Evolutionary conservation across 2,797 vertebrate species (phyloP).

Genomic region (Yasuhikotakia modesta): DNA sequence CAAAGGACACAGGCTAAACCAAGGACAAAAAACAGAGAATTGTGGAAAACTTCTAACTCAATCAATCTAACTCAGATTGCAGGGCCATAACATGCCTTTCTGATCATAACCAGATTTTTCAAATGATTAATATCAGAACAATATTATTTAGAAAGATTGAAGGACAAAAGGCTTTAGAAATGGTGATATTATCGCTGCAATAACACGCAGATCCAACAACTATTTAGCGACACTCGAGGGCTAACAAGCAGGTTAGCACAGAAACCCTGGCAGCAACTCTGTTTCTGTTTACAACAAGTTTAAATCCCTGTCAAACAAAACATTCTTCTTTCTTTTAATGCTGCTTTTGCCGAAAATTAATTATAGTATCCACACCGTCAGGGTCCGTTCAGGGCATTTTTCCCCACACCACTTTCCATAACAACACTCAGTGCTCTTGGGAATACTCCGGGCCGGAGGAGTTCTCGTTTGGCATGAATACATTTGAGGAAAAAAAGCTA

Average conservation of each 20-base stretch:
- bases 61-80: neutral
- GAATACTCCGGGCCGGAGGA: constrained; percentile 74
- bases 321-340: constrained; percentile 47
- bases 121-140: constrained; percentile 49
- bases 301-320: constrained; percentile 61
- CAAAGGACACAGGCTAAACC: constrained; percentile 2
- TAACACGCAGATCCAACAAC: constrained; percentile 46
- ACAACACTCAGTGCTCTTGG: constrained; percentile 77
- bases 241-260: constrained; percentile 54
- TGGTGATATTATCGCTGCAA: constrained; percentile 33
- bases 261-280: constrained; percentile 47
- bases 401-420: constrained; percentile 70
- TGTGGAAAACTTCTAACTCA: neutral
- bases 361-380: constrained; percentile 70
- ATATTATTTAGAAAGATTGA: constrained; percentile 19
- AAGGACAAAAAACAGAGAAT: neutral
- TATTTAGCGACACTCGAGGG: constrained; percentile 44
- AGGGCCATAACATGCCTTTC: constrained; percentile 26
- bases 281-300: constrained; percentile 58
- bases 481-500: constrained; percentile 70
- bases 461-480: constrained; percentile 71
- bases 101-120: constrained; percentile 17
- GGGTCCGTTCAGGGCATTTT: constrained; percentile 68
- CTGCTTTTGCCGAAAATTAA: constrained; percentile 61
- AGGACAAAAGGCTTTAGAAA: constrained; percentile 32